Evolutionary conservation across 2,113 vertebrate species (phyloP).

Genomic region (Amphilophus citrinellus): DNA sequence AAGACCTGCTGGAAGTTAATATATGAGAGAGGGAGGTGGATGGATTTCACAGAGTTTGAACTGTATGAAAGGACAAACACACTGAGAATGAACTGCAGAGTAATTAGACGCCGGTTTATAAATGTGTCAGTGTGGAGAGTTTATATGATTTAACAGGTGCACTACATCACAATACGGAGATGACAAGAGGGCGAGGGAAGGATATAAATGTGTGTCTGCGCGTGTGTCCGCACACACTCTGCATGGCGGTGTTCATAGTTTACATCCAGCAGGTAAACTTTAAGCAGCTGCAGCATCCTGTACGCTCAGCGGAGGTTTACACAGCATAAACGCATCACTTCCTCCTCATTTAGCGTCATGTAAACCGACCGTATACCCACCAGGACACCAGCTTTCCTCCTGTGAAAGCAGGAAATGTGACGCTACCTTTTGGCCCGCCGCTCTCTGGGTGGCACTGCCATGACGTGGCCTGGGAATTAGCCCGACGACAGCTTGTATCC

Average conservation of each 20-base stretch:
- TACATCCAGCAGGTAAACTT: slow-evolving; percentile 79
- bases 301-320: slow-evolving; percentile 69
- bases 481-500: slow-evolving; percentile 67
- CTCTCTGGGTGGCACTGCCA: slow-evolving; percentile 69
- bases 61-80: slow-evolving; percentile 44
- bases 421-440: slow-evolving; percentile 18
- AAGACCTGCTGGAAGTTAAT: slow-evolving; percentile 49
- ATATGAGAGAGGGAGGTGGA: slow-evolving; percentile 38
- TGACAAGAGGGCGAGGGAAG: slow-evolving; percentile 14
- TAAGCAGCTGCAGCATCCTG: slow-evolving; percentile 72
- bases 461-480: slow-evolving; percentile 47
- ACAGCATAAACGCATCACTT: slow-evolving; percentile 78
- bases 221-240: slow-evolving; percentile 11
- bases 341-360: slow-evolving; percentile 63
- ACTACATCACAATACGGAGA: slow-evolving; percentile 21
- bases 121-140: slow-evolving; percentile 26
- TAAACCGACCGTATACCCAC: slow-evolving; percentile 67
- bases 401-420: slow-evolving; percentile 49
- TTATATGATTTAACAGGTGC: slow-evolving; percentile 29
- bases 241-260: slow-evolving; percentile 40
- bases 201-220: slow-evolving; percentile 37
- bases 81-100: not conserved
- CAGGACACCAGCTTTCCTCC: slow-evolving; percentile 41
- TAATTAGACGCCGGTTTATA: slow-evolving; percentile 55
- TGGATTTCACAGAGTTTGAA: slow-evolving; percentile 35